Percentiles rank a stretch among this genome's conserved stretches.
Conservation (phyloP, 2,888 invertebrate species). For the Trisateles emortualis region DNA sequence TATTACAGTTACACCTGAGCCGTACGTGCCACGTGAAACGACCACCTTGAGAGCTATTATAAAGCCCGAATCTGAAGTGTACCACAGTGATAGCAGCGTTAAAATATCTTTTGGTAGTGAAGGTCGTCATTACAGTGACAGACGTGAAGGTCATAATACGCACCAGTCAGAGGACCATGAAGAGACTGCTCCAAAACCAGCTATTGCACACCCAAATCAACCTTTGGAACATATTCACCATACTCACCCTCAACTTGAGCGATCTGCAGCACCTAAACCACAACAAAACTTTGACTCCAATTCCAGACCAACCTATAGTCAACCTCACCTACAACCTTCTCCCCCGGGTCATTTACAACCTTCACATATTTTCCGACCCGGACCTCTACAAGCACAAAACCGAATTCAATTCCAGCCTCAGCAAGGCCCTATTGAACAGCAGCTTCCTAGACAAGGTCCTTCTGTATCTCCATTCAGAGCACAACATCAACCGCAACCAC, state of each 20-base stretch:
- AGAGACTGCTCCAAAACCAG: slow-evolving; percentile 89
- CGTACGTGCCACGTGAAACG: slow-evolving; percentile 87
- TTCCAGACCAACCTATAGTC: slow-evolving; percentile 56
- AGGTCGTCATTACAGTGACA: slow-evolving; percentile 77
- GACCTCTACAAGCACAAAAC: slow-evolving; percentile 72
- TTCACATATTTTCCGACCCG: slow-evolving; percentile 64
- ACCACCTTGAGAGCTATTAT: slow-evolving; percentile 95
- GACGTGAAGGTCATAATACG: slow-evolving; percentile 62
- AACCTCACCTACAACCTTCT: slow-evolving; percentile 44
- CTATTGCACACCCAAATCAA: slow-evolving; percentile 84
- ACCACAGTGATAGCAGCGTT: slow-evolving; percentile 93
- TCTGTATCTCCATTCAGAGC: slow-evolving; percentile 74
- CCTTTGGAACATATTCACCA: slow-evolving; percentile 54
- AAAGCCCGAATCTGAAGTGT: slow-evolving; percentile 94
- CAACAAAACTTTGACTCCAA: slow-evolving; percentile 62
- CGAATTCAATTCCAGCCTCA: slow-evolving; percentile 82
- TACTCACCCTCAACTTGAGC: slow-evolving; percentile 60
- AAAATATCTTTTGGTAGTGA: slow-evolving; percentile 93
- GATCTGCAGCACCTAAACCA: slow-evolving; percentile 66
- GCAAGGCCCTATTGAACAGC: slow-evolving; percentile 74
- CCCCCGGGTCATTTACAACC: slow-evolving; percentile 42
- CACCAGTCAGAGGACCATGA: slow-evolving; percentile 78
- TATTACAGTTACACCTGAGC: slow-evolving; percentile 85
- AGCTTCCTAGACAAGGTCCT: slow-evolving; percentile 77
- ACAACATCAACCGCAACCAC: slow-evolving; percentile 58